Evolutionary conservation across 2,797 vertebrate genomes (phyloP), one percentile per base, ranked within the genome.

Genomic region (Rachycentron canadum): DNA sequence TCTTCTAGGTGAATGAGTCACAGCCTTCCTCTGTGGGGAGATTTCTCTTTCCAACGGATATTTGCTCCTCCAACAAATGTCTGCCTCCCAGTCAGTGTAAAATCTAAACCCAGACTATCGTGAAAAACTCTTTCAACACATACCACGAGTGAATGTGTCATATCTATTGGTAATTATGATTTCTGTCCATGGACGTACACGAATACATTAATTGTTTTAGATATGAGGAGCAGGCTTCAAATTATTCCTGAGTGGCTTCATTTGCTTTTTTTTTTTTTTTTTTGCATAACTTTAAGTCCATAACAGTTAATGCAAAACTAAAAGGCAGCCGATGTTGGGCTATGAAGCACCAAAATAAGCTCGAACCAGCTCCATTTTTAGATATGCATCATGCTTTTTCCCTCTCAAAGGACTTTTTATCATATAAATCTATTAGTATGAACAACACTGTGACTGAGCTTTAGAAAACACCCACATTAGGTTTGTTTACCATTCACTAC

Each of bases 1-100:
- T 87, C 90, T 91, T 90, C 89, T 94, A 94, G 94, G 95, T 95
- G 90, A 93, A 93, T 95, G 94, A 96, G 86, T 96, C 95, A 95
- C 73, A 84, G 62, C 76, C 84, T 89, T 79, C 76, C 74, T 81
- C 82, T 10, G 16, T 38, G 13, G 72, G 64, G 74, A 82, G 67
- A 79, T 67, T 71, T 76, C 67, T 81, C 76, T 81, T 76, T 80
- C 85, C 82, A 90, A 83, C 57, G 67, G 70, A 90, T 77, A 82
- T 73, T 81, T 81, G 56, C 82, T 40, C 30, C 62, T 68, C 59
- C 0, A 21, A 36, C 40, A 36, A 79, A 43, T 66, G 43, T 75
- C 36, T 71, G 62, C 71, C 32, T 72, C 55, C 36, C 73, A 62
- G 73, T 66, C 9, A 7, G 16, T n/a, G 2, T 34, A 65, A 59